phyloP scores from a whole-genome alignment of 2,888 invertebrate genomes.

The Hypercompe scribonia region DNA sequence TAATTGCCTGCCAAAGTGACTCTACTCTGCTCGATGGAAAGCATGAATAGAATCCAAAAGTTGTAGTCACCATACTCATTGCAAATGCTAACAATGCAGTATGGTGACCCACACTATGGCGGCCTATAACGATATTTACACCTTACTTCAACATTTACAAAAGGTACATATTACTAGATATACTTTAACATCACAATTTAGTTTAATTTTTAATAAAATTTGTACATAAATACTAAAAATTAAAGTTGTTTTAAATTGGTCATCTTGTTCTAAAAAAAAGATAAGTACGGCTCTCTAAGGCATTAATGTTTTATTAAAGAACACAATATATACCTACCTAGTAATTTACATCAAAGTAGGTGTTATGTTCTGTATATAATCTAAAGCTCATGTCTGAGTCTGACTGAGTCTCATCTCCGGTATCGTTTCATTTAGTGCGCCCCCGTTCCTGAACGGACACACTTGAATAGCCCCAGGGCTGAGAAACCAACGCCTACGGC shows the following conservation, averaged over 20 bases:
- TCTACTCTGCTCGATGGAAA: too few species aligned
- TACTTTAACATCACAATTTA: neutral
- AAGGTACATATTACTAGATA: neutral
- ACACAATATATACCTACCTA: neutral
- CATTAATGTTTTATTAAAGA: neutral
- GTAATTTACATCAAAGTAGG: slow-evolving; percentile 1
- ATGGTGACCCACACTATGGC: too few species aligned
- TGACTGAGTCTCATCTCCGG: slow-evolving; percentile 73
- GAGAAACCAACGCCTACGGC: slow-evolving; percentile 50
- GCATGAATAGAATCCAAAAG: too few species aligned
- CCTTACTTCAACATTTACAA: neutral
- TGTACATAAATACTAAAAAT: neutral
- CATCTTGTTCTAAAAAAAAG: neutral
- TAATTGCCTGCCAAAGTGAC: too few species aligned
- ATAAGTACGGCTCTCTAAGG: neutral
- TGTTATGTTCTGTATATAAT: slow-evolving; percentile 23
- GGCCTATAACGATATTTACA: too few species aligned
- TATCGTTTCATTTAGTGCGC: slow-evolving; percentile 75
- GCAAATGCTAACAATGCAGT: too few species aligned
- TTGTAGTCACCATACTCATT: too few species aligned
- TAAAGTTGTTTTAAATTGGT: neutral
- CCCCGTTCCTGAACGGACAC: slow-evolving; percentile 68
- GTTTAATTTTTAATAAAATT: neutral
- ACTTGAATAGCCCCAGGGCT: slow-evolving; percentile 60
- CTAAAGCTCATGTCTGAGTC: slow-evolving; percentile 59